Evolutionary conservation across 2,888 invertebrate species (phyloP).

Genomic region (Athalia circularis): DNA sequence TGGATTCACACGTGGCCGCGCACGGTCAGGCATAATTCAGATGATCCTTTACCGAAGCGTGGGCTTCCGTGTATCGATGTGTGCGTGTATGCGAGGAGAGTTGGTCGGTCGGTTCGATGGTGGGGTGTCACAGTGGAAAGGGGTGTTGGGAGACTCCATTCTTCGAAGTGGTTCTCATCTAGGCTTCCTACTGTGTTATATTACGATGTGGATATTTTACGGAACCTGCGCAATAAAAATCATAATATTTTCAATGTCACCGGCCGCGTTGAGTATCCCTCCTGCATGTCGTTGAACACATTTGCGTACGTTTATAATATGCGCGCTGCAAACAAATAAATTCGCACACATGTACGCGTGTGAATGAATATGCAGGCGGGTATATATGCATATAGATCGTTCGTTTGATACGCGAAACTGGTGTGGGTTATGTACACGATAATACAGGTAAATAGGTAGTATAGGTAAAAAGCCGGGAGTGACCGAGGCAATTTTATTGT

Average conservation of each 20-base stretch:
- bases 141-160: slow-evolving; percentile 54
- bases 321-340: no score
- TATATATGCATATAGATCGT: no score
- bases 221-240: no score
- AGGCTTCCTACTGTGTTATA: not conserved
- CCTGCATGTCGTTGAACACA: no score
- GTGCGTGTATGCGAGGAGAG: slow-evolving; percentile 42
- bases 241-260: no score
- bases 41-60: slow-evolving; percentile 57
- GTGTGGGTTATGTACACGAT: no score
- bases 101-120: slow-evolving; percentile 40
- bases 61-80: slow-evolving; percentile 56
- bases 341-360: no score
- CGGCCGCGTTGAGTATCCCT: no score
- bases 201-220: not conserved
- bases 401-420: not conserved
- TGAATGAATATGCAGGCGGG: no score
- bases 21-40: slow-evolving; percentile 65
- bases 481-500: slow-evolving; percentile 20
- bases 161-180: slow-evolving; percentile 60
- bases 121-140: slow-evolving; percentile 48
- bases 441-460: not conserved
- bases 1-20: slow-evolving; percentile 65
- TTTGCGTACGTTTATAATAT: no score
- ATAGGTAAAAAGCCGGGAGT: not conserved